Percentiles rank a stretch among this genome's conserved stretches.
Conservation (phyloP, 2,888 invertebrate species). For the Aphidoletes aphidimyza region DNA sequence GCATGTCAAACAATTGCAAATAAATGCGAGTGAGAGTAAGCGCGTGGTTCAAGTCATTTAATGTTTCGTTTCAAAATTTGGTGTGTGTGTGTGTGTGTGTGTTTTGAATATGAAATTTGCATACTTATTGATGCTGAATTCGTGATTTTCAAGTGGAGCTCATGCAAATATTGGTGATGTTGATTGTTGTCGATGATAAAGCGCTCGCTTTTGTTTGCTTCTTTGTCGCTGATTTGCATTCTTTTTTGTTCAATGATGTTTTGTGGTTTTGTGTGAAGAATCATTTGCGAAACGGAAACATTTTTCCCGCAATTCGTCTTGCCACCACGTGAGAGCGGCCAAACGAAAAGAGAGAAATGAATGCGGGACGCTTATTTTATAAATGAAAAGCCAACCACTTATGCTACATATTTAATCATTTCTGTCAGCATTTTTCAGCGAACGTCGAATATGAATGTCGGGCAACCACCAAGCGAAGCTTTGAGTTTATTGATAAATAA, state of each 20-base stretch:
- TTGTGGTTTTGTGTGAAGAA: neutral
- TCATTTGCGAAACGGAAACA: neutral
- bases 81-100: neutral
- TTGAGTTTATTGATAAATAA: constrained; percentile 37
- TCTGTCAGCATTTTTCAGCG: neutral
- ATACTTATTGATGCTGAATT: neutral
- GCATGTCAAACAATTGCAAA: neutral
- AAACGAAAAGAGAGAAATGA: neutral
- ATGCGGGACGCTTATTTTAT: neutral
- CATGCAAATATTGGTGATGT: neutral
- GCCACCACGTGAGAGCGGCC: too few relatives aligned
- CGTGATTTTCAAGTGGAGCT: neutral
- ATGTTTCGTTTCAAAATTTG: neutral
- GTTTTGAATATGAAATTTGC: too few relatives aligned
- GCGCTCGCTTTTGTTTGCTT: neutral
- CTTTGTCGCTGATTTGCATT: constrained; percentile 34
- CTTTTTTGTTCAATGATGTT: neutral
- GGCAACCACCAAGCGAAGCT: neutral
- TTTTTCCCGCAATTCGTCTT: neutral
- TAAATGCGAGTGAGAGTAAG: too few relatives aligned
- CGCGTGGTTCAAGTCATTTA: neutral
- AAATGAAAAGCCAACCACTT: constrained; percentile 32
- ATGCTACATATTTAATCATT: constrained; percentile 25
- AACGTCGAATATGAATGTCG: neutral
- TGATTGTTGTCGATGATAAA: neutral